phyloP scores from a whole-genome alignment of 2,888 invertebrate genomes.

The Stenichneumon culpator region DNA sequence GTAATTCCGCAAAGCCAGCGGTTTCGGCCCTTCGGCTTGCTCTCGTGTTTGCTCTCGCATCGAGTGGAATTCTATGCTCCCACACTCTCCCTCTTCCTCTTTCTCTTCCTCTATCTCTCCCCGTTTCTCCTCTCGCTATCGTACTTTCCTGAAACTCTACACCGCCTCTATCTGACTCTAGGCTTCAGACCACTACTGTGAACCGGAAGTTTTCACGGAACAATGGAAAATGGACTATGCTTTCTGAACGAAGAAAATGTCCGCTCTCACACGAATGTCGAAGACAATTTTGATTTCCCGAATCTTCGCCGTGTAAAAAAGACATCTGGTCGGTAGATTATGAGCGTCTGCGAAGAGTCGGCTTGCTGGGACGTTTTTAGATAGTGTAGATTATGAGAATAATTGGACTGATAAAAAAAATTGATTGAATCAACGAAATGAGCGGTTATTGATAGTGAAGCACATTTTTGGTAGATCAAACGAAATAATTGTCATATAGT shows the following conservation, averaged over 20 bases:
- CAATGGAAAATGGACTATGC: conserved; percentile 25
- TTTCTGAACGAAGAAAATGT: conserved; percentile 22
- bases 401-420: no score
- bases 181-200: conserved; percentile 21
- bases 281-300: conserved; percentile 51
- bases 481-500: no score
- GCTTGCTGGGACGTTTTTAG: no score
- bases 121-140: conserved; percentile 26
- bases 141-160: conserved; percentile 49
- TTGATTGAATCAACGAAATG: no score
- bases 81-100: conserved; percentile 1
- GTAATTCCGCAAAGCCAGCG: conserved; percentile 84
- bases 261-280: conserved; percentile 35
- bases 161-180: conserved; percentile 23
- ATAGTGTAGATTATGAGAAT: no score
- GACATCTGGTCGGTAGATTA: background rate
- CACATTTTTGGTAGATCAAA: no score
- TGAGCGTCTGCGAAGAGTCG: background rate
- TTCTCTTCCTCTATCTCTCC: background rate
- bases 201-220: conserved; percentile 51
- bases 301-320: background rate
- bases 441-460: no score
- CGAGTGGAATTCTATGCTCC: conserved; percentile 45
- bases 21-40: conserved; percentile 82
- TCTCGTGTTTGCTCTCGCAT: conserved; percentile 40